These are phyloP conservation scores for Eustalomyia histrio DNA, from an alignment of 2,888 invertebrate species.

Conservation along the genomic window DNA sequence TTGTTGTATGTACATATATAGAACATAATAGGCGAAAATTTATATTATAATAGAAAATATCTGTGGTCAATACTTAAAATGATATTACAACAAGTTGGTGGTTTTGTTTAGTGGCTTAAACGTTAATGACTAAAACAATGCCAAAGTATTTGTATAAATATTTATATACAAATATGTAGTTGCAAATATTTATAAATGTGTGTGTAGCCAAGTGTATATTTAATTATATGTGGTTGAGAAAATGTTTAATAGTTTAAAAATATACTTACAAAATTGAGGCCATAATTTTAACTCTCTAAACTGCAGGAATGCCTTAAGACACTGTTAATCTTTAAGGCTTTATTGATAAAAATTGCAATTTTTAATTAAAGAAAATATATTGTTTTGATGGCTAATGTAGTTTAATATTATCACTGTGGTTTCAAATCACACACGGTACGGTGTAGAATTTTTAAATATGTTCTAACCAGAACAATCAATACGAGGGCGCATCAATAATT, in stretches of 20 bases:
- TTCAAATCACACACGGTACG: too few species aligned
- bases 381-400: too few species aligned
- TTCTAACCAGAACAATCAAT: too few species aligned
- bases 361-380: too few species aligned
- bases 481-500: too few species aligned
- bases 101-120: conserved; percentile 43
- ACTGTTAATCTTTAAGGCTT: too few species aligned
- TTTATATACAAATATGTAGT: not conserved
- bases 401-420: too few species aligned
- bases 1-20: not conserved
- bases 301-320: too few species aligned
- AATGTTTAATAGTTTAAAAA: not conserved
- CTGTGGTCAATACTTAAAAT: conserved; percentile 56
- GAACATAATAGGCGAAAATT: conserved; percentile 22
- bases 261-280: too few species aligned
- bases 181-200: not conserved
- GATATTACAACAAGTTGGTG: conserved; percentile 44
- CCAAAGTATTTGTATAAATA: not conserved
- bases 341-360: too few species aligned
- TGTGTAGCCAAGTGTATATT: not conserved
- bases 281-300: too few species aligned
- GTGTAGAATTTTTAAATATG: too few species aligned
- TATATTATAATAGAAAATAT: conserved; percentile 58
- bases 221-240: not conserved
- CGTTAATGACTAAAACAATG: conserved; percentile 59